These are phyloP conservation scores for Toxonevra muliebris DNA, from an alignment of 2,888 invertebrate species.

Conservation along the genomic window DNA sequence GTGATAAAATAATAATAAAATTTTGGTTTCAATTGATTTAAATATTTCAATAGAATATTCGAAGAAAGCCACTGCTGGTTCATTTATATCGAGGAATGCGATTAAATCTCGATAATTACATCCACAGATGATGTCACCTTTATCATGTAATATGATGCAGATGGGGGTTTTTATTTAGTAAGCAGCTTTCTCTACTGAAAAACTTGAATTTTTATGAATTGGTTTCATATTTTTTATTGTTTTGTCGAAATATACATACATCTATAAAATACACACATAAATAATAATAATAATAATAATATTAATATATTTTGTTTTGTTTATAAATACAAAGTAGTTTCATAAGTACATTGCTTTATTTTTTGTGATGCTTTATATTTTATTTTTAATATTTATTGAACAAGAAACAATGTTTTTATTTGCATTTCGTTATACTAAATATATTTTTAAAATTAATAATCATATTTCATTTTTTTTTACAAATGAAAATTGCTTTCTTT, in stretches of 20 bases:
- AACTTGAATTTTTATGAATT: too few relatives aligned
- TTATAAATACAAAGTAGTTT: constrained; percentile 41
- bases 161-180: too few relatives aligned
- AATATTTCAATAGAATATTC: too few relatives aligned
- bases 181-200: too few relatives aligned
- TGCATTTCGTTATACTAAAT: constrained; percentile 1
- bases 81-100: neutral
- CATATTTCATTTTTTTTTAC: constrained; percentile 7
- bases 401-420: neutral
- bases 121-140: too few relatives aligned
- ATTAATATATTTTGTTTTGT: constrained; percentile 20
- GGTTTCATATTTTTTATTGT: constrained; percentile 3
- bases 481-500: neutral
- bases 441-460: constrained; percentile 1
- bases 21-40: neutral
- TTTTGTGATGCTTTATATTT: constrained; percentile 15
- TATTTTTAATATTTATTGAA: constrained; percentile 23
- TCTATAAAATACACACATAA: constrained; percentile 38
- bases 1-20: constrained; percentile 38
- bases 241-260: constrained; percentile 37
- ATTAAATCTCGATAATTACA: too few relatives aligned
- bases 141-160: too few relatives aligned
- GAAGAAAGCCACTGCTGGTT: neutral
- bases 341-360: constrained; percentile 43
- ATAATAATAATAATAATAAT: constrained; percentile 24